Base-by-base conservation (phyloP, 2,113 vertebrate species). In the Noctilio leporinus region DNA sequence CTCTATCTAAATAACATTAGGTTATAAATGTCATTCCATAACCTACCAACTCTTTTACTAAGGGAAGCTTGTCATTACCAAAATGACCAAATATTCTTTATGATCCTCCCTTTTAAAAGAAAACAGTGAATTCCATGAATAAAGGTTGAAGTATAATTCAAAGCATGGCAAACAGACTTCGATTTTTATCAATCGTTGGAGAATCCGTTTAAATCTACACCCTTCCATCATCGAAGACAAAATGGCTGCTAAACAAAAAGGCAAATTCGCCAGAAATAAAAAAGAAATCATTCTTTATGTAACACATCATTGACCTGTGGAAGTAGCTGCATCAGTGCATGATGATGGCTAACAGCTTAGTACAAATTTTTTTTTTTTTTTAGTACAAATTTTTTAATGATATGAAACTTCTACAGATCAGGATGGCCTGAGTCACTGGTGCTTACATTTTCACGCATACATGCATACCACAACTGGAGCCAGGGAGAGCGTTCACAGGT, bases 21-120 rank as follows among this genome's bases (percentile, higher is more conserved):
- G 85, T 96, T 96, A 87, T 93, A 96, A 97, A 96, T 0, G 64
- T 96, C 93, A 93, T 96, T 96, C 75, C 84, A 49, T 72, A 82
- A 69, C 72, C 88, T 75, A 65, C 91, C 62, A 65, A 95, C 67
- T 92, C 88, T 94, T 91, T 93, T 85, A 93, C 84, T 77, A 91
- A 95, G 70, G 35, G 67, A 95, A 95, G 55, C 30, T 19, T 12
- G 45, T 76, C 93, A 95, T 93, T 76, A 96, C 73, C 75, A 95
- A 97, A 97, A 97, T 90, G 96, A 96, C 89, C 95, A 93, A 92
- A 80, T 95, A 86, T 94, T 92, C 76, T 97, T 95, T 95, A 73
- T 90, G 80, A 93, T 77, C 65, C 84, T 93, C 64, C 86, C 78
- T 92, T 90, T 86, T 69, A 53, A 95, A 90, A 94, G 90, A 95